A percentile compares a stretch with the other conserved stretches of the same genome.
Conservation (phyloP, 2,888 invertebrate genomes). For the Sericinus montela region DNA sequence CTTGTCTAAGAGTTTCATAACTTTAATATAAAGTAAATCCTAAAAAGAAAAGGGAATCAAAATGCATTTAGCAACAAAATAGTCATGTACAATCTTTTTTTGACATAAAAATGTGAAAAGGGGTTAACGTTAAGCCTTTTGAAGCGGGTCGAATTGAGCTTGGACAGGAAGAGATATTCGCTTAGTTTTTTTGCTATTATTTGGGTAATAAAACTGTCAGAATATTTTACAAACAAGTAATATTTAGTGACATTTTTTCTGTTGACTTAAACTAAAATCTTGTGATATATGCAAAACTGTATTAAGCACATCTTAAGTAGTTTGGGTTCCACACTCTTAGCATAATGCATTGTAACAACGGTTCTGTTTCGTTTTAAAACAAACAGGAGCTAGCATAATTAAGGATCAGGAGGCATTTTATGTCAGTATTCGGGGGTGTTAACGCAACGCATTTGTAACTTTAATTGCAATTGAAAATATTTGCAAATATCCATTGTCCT, state of each 20-base stretch:
- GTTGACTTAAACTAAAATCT: no score
- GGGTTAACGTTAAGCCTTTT: constrained; percentile 72
- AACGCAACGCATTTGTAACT: no score
- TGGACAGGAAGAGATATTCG: constrained; percentile 68
- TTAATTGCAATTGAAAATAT: no score
- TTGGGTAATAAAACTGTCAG: constrained; percentile 73
- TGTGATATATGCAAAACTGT: no score
- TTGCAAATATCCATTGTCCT: no score
- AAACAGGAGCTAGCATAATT: no score
- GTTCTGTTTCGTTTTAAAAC: no score
- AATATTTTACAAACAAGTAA: constrained; percentile 58
- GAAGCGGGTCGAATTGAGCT: constrained; percentile 75
- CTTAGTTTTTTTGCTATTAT: constrained; percentile 66
- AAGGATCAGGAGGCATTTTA: no score
- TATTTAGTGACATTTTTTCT: constrained; percentile 38
- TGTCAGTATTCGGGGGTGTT: no score
- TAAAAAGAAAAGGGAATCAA: constrained; percentile 53
- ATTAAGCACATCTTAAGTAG: no score
- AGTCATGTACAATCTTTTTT: constrained; percentile 64
- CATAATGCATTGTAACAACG: no score
- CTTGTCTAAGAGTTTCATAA: constrained; percentile 20
- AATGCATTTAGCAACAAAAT: constrained; percentile 69
- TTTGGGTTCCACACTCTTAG: no score
- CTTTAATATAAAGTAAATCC: constrained; percentile 34
- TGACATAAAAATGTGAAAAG: constrained; percentile 71